phyloP scores from a whole-genome alignment of 1,140 invertebrate species.

The Heliothis subflexa region DNA sequence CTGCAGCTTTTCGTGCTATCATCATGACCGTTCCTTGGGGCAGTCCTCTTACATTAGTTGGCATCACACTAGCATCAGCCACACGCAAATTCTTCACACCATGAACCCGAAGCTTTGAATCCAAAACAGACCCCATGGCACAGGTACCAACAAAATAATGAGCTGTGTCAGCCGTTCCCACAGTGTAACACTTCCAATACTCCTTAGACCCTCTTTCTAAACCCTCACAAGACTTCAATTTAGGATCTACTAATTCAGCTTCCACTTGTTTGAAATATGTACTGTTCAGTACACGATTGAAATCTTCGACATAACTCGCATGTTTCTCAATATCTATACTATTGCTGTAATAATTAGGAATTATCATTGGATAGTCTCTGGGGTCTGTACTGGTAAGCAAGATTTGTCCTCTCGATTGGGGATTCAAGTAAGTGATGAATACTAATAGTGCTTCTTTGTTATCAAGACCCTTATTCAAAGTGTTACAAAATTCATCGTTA shows the following conservation, averaged over 20 bases:
- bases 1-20: constrained; percentile 8
- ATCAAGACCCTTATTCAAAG: background rate
- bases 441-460: background rate
- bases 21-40: background rate
- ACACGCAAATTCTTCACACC: constrained; percentile 3
- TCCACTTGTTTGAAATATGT: background rate
- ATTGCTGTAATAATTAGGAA: background rate
- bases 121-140: constrained; percentile 1
- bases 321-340: constrained; percentile 11
- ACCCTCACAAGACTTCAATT: background rate
- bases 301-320: constrained; percentile 3
- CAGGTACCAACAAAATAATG: constrained; percentile 26
- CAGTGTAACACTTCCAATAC: constrained; percentile 9
- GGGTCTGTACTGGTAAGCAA: background rate
- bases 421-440: background rate
- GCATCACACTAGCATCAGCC: constrained; percentile 5
- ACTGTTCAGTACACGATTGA: background rate
- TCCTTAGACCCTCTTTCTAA: background rate
- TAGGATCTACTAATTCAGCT: background rate
- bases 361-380: constrained; percentile 4
- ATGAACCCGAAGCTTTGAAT: background rate
- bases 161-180: background rate
- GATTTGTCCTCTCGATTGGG: constrained; percentile 14
- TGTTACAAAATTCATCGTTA: background rate
- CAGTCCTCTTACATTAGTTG: background rate